Percentiles rank a stretch among this genome's conserved stretches.
phyloP scores from a whole-genome alignment of 2,797 vertebrate species.

The Chelidonichthys spinosus region DNA sequence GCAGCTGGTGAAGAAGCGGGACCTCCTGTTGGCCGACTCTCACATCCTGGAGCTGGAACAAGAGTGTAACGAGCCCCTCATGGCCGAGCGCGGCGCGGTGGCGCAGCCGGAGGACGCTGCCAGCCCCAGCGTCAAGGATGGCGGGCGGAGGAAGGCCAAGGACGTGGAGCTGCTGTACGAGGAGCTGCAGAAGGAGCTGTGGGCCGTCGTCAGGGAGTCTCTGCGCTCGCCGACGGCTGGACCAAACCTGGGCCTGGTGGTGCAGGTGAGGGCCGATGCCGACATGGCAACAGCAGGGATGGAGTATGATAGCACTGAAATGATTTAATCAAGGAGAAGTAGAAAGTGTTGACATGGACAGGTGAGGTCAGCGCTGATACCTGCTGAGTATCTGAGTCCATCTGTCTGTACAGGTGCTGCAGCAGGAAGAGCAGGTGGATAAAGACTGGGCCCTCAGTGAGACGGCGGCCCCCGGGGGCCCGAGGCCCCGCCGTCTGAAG shows the following conservation, averaged over 20 bases:
- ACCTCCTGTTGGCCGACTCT: slow-evolving; percentile 88
- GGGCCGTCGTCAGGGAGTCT: slow-evolving; percentile 88
- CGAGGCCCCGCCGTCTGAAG: slow-evolving; percentile 82
- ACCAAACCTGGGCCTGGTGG: slow-evolving; percentile 85
- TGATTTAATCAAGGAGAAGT: background rate
- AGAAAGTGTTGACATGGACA: no score
- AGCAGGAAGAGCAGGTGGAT: slow-evolving; percentile 90
- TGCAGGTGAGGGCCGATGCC: slow-evolving; percentile 72
- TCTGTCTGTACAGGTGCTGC: slow-evolving; percentile 79
- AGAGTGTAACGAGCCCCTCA: slow-evolving; percentile 80
- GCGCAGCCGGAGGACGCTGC: slow-evolving; percentile 52
- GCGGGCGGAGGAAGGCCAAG: slow-evolving; percentile 86
- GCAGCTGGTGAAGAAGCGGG: slow-evolving; percentile 89
- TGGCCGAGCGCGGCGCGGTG: background rate
- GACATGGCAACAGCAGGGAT: no score
- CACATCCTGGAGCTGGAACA: slow-evolving; percentile 93
- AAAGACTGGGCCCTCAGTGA: slow-evolving; percentile 63
- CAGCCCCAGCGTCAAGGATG: slow-evolving; percentile 68
- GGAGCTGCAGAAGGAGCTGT: slow-evolving; percentile 91
- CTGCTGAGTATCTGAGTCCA: background rate
- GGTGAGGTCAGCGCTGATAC: no score
- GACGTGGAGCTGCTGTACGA: slow-evolving; percentile 92
- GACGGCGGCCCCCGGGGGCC: slow-evolving; percentile 57
- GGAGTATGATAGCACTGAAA: background rate
- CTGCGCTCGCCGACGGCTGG: slow-evolving; percentile 80